These are phyloP conservation scores for Thamnaconus septentrionalis DNA, from an alignment of 2,113 vertebrate species.

Conservation along the genomic window DNA sequence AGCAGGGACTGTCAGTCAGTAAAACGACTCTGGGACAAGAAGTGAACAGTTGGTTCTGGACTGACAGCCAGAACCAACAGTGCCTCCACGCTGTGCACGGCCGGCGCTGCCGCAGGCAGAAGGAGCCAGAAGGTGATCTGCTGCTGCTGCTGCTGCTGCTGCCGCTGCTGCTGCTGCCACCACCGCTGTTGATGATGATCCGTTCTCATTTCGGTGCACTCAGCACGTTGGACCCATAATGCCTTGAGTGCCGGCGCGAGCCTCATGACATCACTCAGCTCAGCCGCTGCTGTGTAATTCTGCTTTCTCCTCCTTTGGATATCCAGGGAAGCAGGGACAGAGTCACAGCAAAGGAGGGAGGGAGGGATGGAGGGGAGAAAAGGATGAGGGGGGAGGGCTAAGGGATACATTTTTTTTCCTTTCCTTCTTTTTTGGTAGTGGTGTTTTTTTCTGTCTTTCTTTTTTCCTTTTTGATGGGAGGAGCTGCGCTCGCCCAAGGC, in stretches of 20 bases:
- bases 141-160: too few relatives aligned
- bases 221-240: slow-evolving; percentile 65
- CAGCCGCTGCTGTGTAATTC: slow-evolving; percentile 52
- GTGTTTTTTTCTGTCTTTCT: too few relatives aligned
- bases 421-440: too few relatives aligned
- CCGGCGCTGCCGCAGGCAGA: slow-evolving; percentile 47
- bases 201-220: slow-evolving; percentile 67
- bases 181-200: background rate
- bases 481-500: too few relatives aligned
- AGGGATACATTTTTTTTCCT: slow-evolving; percentile 10
- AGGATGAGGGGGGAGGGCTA: slow-evolving; percentile 1
- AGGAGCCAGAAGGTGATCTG: slow-evolving; percentile 63
- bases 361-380: slow-evolving; percentile 35
- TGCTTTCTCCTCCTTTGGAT: slow-evolving; percentile 46
- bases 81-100: slow-evolving; percentile 24
- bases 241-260: slow-evolving; percentile 64
- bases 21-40: too few relatives aligned
- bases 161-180: too few relatives aligned
- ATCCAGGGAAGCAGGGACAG: slow-evolving; percentile 54
- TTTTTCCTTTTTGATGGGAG: too few relatives aligned
- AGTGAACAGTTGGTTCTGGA: too few relatives aligned
- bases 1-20: too few relatives aligned
- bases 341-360: slow-evolving; percentile 35
- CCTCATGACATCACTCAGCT: slow-evolving; percentile 61
- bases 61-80: slow-evolving; percentile 11